phyloP scores from a whole-genome alignment of 2,888 invertebrate species.

The Caenorhabditis sp. region DNA sequence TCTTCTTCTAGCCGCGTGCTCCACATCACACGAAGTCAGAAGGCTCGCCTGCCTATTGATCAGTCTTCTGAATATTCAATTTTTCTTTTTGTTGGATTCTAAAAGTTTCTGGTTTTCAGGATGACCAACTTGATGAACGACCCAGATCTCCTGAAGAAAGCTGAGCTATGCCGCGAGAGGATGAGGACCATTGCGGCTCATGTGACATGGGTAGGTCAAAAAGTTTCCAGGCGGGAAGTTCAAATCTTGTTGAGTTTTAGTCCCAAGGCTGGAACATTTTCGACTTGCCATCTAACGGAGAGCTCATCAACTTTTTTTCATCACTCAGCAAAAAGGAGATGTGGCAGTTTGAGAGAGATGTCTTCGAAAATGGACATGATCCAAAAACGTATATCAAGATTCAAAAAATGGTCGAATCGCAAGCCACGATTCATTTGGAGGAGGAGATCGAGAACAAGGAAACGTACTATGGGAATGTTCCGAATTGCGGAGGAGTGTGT shows the following conservation, averaged over 20 bases:
- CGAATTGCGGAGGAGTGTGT: constrained; percentile 26
- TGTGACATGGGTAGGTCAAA: not conserved
- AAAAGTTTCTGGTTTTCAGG: not conserved
- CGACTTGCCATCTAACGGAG: constrained; percentile 5
- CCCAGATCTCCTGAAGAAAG: not conserved
- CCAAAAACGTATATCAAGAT: constrained; percentile 26
- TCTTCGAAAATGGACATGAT: constrained; percentile 35
- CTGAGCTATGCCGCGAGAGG: not conserved
- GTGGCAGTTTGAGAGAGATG: constrained; percentile 18
- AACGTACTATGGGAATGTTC: not conserved
- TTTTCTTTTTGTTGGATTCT: not conserved
- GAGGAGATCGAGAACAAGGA: constrained; percentile 24
- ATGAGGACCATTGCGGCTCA: not conserved
- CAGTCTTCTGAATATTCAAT: not conserved
- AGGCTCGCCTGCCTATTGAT: not conserved
- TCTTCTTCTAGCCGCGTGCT: not conserved
- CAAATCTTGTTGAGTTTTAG: not conserved
- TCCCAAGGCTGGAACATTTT: constrained; percentile 28
- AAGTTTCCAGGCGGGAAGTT: too few relatives aligned
- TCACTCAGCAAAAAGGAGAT: not conserved
- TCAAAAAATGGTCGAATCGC: constrained; percentile 4
- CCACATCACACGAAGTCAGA: not conserved
- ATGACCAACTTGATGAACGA: not conserved
- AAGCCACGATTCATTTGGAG: not conserved
- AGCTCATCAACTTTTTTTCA: constrained; percentile 23